A percentile compares a stretch with the other conserved stretches of the same genome.
Conservation (phyloP, 2,113 vertebrate species). For the Oreotragus oreotragus region DNA sequence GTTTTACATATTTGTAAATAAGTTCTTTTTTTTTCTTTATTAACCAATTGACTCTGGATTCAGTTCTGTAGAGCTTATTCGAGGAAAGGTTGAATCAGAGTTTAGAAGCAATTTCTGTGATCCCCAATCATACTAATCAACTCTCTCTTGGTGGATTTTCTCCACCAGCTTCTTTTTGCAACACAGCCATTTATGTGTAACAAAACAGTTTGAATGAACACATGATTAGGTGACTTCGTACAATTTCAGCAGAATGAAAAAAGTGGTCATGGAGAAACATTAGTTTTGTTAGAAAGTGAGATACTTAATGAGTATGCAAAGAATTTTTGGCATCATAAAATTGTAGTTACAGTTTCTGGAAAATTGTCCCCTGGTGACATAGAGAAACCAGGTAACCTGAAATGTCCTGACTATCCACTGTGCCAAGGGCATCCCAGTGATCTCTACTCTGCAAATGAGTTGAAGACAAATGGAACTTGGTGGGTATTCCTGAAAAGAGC, state of each 20-base stretch:
- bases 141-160: neutral
- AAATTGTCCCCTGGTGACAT: neutral
- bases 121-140: neutral
- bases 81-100: neutral
- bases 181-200: neutral
- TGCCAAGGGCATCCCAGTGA: neutral
- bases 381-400: neutral
- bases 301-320: neutral
- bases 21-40: neutral
- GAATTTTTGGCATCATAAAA: neutral
- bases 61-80: neutral
- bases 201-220: neutral
- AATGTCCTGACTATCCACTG: neutral
- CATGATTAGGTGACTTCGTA: neutral
- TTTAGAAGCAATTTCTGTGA: neutral
- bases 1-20: constrained; percentile 10
- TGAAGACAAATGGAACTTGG: neutral
- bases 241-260: neutral
- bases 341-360: neutral
- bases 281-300: neutral
- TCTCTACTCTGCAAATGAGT: neutral
- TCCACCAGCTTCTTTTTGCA: neutral
- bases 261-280: neutral
- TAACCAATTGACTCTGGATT: neutral
- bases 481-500: neutral